Evolutionary conservation across 2,113 vertebrate species (phyloP), one percentile per base, ranked within the genome.

Genomic region (Onychostruthus taczanowskii): DNA sequence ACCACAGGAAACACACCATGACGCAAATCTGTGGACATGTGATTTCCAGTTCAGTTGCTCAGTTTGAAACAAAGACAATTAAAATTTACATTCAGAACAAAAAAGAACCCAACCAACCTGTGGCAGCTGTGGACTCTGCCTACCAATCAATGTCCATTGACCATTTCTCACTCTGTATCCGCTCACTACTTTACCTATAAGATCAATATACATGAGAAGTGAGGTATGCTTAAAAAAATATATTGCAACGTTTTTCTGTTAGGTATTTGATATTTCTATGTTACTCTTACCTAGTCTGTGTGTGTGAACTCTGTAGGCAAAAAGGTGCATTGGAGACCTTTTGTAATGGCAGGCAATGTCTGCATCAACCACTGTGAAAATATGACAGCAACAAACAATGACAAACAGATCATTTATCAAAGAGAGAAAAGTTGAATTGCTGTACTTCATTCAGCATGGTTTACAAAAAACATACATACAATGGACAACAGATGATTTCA

Each of bases 281-380:
- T 21, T 10, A 24, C 69, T 89, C 98, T 99, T 97, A 99, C 99
- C 99, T 68, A 99, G 98, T 67, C 81, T 98, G 87, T 99, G 99
- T 37, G 99, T 99, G 95, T 99, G 99, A 68, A 99, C 99, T 98
- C 99, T 98, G 94, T 99, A 99, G 97, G 99, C 99, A 98, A 99
- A 99, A 5, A 99, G 98, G 93, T 99, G 98, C 98, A 99, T 99
- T 62, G 99, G 98, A 93, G 98, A 98, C 19, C 98, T 99, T 59
- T 95, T 97, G 95, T 99, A 99, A 75, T 97, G 97, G 94, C 99
- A 99, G 62, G 99, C 98, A 68, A 99, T 98, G 97, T 99, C 99
- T 91, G 99, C 98, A 96, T 99, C 98, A 77, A 99, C 98, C 75
- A 98, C 99, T 99, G 96, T 85, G 55, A 91, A 95, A 81, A 97